Evolutionary conservation across 1,140 invertebrate species (phyloP), one percentile per base, ranked within the genome.

Genomic region (Heterodera schachtii): DNA sequence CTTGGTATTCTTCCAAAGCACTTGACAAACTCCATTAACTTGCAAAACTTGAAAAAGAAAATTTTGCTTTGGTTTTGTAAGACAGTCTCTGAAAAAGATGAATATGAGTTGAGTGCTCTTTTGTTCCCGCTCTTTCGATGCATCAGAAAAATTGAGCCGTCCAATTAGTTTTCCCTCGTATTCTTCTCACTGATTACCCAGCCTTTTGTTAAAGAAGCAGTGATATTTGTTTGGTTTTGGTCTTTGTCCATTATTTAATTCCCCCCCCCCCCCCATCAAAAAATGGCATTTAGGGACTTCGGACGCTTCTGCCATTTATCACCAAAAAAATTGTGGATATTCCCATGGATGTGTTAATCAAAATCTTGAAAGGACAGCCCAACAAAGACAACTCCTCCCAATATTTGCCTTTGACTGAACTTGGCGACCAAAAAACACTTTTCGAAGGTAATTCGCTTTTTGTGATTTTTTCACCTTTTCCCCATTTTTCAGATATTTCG

Each of bases 291-390:
- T 44, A 85, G 84, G 83, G 84, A 41, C 41, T 86, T 52, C 57
- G 75, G 16, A 31, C 57, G 60, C 52, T 86, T 44, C 31, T 69
- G 2, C 85, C 85, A 43, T 82, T 49, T 52, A 80, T 86, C 52
- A 85, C 16, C 19, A 87, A 87, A 69, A 70, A 85, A 44, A 80
- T 86, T 60, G 64, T 86, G 21, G 52, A 78, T 41, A 31, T 86
- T 60, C 16, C 31, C 41, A 73, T 67, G 1, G 44, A 70, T 11
- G 84, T 76, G 60, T 49, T 85, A 9, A 75, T 75, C 49, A 74
- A 75, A 49, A 80, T 86, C 67, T 41, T 86, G 9, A 47, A 78
- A n/a, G 85, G 85, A 16, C 21, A 16, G 19, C 69, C 84, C 43
- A 76, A 71, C 52, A 47, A 60, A 70, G 66, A 78, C 6, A 64